phyloP scores from a whole-genome alignment of 1,140 invertebrate genomes.

The Zaprionus kolodkinae region DNA sequence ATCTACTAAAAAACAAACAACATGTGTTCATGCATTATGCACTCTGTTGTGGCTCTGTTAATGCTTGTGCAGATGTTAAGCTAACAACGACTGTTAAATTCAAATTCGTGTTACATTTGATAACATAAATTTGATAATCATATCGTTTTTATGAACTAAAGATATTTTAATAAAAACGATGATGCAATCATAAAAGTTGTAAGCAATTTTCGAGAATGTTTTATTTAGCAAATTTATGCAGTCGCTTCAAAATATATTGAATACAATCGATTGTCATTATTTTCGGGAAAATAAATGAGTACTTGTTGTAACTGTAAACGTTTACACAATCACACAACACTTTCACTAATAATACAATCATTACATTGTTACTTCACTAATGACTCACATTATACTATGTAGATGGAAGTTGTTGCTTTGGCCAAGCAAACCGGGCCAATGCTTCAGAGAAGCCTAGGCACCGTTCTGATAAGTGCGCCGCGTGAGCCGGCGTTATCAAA shows the following conservation, averaged over 20 bases:
- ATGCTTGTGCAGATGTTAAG: background rate
- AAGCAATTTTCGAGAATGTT: too few species aligned
- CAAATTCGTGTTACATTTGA: background rate
- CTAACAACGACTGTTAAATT: background rate
- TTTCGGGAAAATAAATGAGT: background rate
- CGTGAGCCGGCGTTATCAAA: slow-evolving; percentile 20
- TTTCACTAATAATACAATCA: slow-evolving; percentile 2
- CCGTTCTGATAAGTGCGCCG: slow-evolving; percentile 37
- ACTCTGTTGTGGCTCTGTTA: background rate
- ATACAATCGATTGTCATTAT: background rate
- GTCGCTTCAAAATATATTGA: background rate
- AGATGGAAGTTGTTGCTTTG: background rate
- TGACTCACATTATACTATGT: background rate
- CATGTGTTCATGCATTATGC: background rate
- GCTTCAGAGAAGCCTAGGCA: slow-evolving; percentile 22
- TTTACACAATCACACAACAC: background rate
- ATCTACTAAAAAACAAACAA: too few species aligned
- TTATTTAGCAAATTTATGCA: background rate
- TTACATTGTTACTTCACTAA: slow-evolving; percentile 1
- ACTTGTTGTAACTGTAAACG: background rate
- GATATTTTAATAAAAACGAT: too few species aligned
- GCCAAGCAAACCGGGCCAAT: slow-evolving; percentile 43
- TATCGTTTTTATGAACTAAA: too few species aligned
- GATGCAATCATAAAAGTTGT: too few species aligned
- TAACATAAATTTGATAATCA: too few species aligned